These are phyloP conservation scores for Thymelicus sylvestris DNA, from an alignment of 2,888 invertebrate species.

Conservation along the genomic window DNA sequence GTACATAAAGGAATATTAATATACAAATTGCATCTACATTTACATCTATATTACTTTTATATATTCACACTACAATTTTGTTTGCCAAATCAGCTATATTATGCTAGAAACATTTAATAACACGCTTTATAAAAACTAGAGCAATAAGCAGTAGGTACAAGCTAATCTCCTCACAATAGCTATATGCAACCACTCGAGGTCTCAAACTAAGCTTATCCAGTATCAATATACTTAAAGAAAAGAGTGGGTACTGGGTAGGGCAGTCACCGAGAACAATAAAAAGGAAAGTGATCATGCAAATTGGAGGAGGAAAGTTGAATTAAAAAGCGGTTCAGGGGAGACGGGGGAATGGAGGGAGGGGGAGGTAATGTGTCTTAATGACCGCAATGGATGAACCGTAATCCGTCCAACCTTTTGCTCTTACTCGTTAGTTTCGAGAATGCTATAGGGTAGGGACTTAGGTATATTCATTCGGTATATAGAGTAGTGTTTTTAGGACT, in stretches of 20 bases:
- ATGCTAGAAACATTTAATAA: too few relatives aligned
- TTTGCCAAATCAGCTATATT: too few relatives aligned
- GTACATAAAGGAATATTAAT: too few relatives aligned
- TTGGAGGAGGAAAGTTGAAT: constrained; percentile 83
- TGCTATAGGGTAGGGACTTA: too few relatives aligned
- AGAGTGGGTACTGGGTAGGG: constrained; percentile 29
- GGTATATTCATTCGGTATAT: too few relatives aligned
- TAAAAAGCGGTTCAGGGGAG: constrained; percentile 69
- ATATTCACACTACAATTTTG: too few relatives aligned
- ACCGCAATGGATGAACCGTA: constrained; percentile 81
- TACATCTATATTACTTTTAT: too few relatives aligned
- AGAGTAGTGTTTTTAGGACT: too few relatives aligned
- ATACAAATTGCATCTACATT: too few relatives aligned
- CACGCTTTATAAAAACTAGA: too few relatives aligned
- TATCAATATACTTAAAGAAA: constrained; percentile 37
- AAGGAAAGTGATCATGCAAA: constrained; percentile 85
- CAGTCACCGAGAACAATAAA: constrained; percentile 74
- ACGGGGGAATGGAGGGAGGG: constrained; percentile 45
- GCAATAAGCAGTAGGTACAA: constrained; percentile 8
- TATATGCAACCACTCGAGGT: constrained; percentile 19
- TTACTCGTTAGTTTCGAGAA: constrained; percentile 53
- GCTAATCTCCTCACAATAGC: background rate
- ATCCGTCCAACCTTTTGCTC: constrained; percentile 71
- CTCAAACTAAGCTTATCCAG: constrained; percentile 26
- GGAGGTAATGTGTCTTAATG: constrained; percentile 82